Conservation (phyloP, 2,113 vertebrate species). For the Spheniscus mendiculus region DNA sequence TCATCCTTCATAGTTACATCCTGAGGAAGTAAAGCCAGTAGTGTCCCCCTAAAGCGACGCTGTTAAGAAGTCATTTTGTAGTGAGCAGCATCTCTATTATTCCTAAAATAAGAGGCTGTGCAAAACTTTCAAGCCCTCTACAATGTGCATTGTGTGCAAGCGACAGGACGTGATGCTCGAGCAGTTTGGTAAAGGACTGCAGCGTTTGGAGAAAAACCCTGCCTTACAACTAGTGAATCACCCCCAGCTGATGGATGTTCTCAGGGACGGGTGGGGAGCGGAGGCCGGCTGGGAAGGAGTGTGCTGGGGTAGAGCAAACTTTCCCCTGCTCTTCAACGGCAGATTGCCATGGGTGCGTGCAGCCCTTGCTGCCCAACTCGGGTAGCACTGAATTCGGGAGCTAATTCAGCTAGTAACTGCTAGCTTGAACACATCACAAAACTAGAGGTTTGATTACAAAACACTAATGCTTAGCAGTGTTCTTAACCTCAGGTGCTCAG, state of each 20-base stretch:
- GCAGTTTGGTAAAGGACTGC: background rate
- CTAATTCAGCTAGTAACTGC: background rate
- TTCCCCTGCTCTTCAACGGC: background rate
- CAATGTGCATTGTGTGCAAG: rapidly evolving
- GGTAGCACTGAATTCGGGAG: background rate
- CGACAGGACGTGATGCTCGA: rapidly evolving
- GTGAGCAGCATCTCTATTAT: background rate
- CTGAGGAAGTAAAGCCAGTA: background rate
- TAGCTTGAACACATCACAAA: background rate
- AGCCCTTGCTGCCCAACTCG: background rate
- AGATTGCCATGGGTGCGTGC: background rate
- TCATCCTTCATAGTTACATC: background rate
- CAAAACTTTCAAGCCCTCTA: background rate
- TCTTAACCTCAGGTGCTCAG: background rate
- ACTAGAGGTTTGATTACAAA: background rate
- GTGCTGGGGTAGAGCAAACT: background rate
- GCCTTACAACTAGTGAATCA: background rate
- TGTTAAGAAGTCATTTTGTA: background rate
- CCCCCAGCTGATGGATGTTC: background rate
- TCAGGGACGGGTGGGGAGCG: rapidly evolving
- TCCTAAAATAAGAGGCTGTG: background rate
- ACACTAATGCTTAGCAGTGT: background rate
- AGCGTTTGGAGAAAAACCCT: background rate
- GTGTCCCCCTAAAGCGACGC: background rate
- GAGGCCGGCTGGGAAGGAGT: rapidly evolving